A percentile compares a stretch with the other conserved stretches of the same genome.
Evolutionary conservation across 2,888 invertebrate species (phyloP).

Genomic region (Orchestes rusci): DNA sequence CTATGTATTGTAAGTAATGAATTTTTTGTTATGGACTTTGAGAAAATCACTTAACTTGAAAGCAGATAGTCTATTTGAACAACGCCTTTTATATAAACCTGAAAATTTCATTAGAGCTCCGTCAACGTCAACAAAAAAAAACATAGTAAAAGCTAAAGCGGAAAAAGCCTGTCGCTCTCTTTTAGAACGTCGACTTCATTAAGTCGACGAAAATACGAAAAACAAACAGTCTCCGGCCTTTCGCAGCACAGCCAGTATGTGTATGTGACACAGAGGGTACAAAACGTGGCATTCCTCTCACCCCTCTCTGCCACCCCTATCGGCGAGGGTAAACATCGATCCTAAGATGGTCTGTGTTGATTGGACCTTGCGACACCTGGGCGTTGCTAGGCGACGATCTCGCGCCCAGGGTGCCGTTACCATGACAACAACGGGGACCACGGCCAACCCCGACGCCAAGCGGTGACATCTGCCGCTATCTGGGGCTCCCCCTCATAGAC

Average conservation of each 20-base stretch:
- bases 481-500: slow-evolving; percentile 9
- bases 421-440: slow-evolving; percentile 28
- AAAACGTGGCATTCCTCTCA: neutral
- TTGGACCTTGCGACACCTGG: slow-evolving; percentile 45
- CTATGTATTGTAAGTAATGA: too few relatives aligned
- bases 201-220: slow-evolving; percentile 6
- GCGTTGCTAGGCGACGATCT: slow-evolving; percentile 42
- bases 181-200: slow-evolving; percentile 11
- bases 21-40: too few relatives aligned
- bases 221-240: slow-evolving; percentile 12
- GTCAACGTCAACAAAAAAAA: too few relatives aligned
- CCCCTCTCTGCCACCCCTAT: slow-evolving; percentile 16
- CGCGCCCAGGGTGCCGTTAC: slow-evolving; percentile 32
- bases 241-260: neutral
- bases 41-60: too few relatives aligned
- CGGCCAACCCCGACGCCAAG: slow-evolving; percentile 22
- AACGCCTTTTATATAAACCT: too few relatives aligned
- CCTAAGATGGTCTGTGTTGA: slow-evolving; percentile 45
- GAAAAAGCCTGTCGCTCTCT: too few relatives aligned
- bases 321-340: slow-evolving; percentile 41
- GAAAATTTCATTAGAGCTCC: too few relatives aligned
- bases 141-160: too few relatives aligned
- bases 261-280: neutral
- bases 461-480: slow-evolving; percentile 22
- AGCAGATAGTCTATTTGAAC: too few relatives aligned